Evolutionary conservation across 1,140 invertebrate genomes (phyloP).

Genomic region (Hypsibius dujardini): DNA sequence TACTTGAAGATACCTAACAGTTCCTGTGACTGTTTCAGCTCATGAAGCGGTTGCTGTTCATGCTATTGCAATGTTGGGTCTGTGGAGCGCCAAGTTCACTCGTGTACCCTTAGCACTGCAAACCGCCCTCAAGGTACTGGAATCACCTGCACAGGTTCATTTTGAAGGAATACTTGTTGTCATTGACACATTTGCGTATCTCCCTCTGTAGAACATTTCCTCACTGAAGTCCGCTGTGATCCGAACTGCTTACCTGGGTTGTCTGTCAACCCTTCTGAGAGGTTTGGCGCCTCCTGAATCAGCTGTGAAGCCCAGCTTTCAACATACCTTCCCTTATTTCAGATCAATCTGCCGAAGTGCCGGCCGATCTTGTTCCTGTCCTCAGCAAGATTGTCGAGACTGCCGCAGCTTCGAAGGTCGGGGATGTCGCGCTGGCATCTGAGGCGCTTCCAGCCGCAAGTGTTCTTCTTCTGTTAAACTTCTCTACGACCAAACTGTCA

Average conservation of each 20-base stretch:
- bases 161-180: neutral
- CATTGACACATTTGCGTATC: neutral
- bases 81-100: constrained; percentile 54
- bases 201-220: constrained; percentile 47
- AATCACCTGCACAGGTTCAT: neutral
- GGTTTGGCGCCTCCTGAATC: neutral
- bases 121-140: constrained; percentile 15
- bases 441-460: too few relatives aligned
- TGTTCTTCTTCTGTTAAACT: constrained; percentile 69
- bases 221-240: constrained; percentile 55
- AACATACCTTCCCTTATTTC: constrained; percentile 25
- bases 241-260: constrained; percentile 55
- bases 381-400: too few relatives aligned
- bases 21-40: constrained; percentile 36
- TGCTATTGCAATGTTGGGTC: constrained; percentile 54
- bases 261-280: constrained; percentile 28
- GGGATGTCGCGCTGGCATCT: too few relatives aligned
- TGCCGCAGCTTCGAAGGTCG: too few relatives aligned
- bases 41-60: constrained; percentile 74
- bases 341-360: too few relatives aligned
- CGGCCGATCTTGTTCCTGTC: too few relatives aligned
- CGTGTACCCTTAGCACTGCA: neutral
- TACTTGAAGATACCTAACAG: constrained; percentile 24
- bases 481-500: too few relatives aligned
- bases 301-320: neutral